These are phyloP conservation scores for Nylanderia fulva DNA, from an alignment of 1,140 invertebrate genomes.

Conservation along the genomic window DNA sequence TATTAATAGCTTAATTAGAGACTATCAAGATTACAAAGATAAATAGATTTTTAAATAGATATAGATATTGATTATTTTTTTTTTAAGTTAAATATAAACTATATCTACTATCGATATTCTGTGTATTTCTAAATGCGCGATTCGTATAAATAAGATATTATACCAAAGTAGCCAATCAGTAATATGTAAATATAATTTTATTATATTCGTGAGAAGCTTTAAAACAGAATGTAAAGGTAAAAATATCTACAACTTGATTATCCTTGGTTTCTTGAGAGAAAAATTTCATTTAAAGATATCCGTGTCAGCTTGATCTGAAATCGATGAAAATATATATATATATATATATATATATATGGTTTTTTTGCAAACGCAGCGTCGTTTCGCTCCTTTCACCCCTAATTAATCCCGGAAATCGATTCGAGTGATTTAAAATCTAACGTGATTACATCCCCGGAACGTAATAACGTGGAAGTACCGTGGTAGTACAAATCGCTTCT, in stretches of 20 bases:
- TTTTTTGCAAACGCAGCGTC: not conserved
- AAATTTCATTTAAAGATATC: not conserved
- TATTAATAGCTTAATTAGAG: too few species aligned
- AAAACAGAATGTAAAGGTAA: not conserved
- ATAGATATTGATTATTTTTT: not conserved
- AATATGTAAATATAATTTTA: conserved; percentile 17
- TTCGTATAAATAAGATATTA: not conserved
- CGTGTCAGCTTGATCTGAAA: not conserved
- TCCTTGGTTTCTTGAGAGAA: conserved; percentile 3
- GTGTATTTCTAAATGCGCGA: not conserved
- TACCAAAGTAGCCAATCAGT: not conserved
- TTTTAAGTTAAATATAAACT: not conserved
- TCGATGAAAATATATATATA: conserved; percentile 1
- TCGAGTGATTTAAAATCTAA: conserved; percentile 26
- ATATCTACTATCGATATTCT: conserved; percentile 3
- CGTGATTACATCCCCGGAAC: conserved; percentile 35
- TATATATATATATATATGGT: too few species aligned
- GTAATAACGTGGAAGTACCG: conserved; percentile 52
- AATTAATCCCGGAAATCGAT: conserved; percentile 41
- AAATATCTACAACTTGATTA: not conserved
- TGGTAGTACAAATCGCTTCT: conserved; percentile 65
- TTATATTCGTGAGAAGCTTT: not conserved
- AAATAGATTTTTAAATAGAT: not conserved
- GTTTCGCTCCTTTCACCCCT: not conserved
- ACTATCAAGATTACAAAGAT: too few species aligned